Conservation (phyloP, 2,113 vertebrate species). For the Trogon melanurus region DNA sequence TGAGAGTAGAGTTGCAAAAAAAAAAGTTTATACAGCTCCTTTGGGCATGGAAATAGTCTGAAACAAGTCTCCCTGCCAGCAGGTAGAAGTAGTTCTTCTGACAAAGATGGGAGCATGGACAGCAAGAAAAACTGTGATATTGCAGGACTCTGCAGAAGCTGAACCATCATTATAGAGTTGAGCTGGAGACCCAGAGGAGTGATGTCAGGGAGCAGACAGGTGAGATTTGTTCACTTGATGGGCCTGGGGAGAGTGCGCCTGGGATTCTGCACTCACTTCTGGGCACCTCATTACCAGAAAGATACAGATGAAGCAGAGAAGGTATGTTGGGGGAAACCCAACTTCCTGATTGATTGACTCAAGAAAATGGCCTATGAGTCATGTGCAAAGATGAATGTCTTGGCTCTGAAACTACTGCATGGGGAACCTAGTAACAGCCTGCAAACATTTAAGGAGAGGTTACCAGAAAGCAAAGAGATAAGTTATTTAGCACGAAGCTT, state of each 20-base stretch:
- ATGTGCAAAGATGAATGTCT: neutral
- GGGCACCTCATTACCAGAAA: neutral
- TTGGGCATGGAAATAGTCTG: neutral
- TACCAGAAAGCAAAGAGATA: neutral
- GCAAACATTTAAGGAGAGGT: neutral
- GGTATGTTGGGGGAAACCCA: neutral
- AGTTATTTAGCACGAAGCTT: neutral
- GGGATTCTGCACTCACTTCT: neutral
- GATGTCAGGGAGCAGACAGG: neutral
- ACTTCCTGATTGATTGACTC: neutral
- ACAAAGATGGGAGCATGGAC: neutral
- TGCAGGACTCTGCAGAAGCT: neutral
- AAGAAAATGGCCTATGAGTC: neutral
- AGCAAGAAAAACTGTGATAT: neutral
- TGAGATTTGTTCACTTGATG: neutral
- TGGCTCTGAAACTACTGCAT: neutral
- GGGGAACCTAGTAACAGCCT: neutral
- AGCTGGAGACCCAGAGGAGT: neutral
- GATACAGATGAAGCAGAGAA: neutral
- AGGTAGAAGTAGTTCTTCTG: neutral
- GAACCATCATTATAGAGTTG: accelerated
- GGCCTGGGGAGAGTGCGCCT: neutral
- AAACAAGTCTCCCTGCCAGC: neutral
- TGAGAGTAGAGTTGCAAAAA: neutral
- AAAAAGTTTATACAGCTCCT: neutral